A percentile compares a stretch with the other conserved stretches of the same genome.
Evolutionary conservation across 2,888 invertebrate species (phyloP).

Genomic region (Eupithecia abbreviata): DNA sequence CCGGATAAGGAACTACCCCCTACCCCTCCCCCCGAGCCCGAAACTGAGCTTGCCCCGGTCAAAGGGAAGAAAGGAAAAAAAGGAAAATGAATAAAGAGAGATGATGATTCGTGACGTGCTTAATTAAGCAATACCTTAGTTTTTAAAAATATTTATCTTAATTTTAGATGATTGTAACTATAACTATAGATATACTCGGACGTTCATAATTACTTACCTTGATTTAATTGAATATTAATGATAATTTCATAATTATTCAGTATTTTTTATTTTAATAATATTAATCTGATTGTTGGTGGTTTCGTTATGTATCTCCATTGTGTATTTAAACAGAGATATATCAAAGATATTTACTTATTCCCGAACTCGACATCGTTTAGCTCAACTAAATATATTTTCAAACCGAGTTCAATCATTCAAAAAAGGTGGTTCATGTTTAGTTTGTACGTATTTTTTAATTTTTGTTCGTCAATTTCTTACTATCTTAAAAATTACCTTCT

Average conservation of each 20-base stretch:
- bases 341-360: background rate
- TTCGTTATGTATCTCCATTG: background rate
- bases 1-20: constrained; percentile 63
- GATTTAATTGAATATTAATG: background rate
- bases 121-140: background rate
- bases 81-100: constrained; percentile 17
- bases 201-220: background rate
- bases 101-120: background rate
- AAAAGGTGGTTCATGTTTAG: too few relatives aligned
- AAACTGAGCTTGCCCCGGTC: constrained; percentile 27
- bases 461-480: too few relatives aligned
- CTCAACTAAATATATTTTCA: background rate
- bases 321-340: background rate
- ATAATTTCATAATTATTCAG: background rate
- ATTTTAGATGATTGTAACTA: background rate
- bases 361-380: background rate
- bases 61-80: constrained; percentile 28
- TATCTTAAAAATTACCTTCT: too few relatives aligned
- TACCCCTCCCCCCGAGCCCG: constrained; percentile 56
- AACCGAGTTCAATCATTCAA: too few relatives aligned
- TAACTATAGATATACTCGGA: background rate
- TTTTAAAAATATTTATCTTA: background rate
- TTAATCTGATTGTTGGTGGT: constrained; percentile 13
- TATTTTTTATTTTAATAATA: background rate
- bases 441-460: too few relatives aligned